These are phyloP conservation scores for Asteroscopus sphinx DNA, from an alignment of 2,888 invertebrate species.

Conservation along the genomic window DNA sequence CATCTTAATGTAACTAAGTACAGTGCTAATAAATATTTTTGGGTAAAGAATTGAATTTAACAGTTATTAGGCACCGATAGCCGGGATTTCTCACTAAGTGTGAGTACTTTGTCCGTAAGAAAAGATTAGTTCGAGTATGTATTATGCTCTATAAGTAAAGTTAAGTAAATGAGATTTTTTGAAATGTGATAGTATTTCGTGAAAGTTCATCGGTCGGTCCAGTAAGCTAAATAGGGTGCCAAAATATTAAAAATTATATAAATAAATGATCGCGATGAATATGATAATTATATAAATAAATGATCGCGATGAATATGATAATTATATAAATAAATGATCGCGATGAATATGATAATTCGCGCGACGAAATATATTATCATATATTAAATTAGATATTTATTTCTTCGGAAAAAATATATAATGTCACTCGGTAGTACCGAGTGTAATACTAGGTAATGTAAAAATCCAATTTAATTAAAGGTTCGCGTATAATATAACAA, in stretches of 20 bases:
- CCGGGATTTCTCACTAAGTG: slow-evolving; percentile 34
- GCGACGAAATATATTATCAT: slow-evolving; percentile 24
- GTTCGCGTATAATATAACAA: slow-evolving; percentile 6
- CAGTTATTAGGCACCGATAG: slow-evolving; percentile 41
- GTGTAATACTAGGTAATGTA: slow-evolving; percentile 4
- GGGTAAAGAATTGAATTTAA: slow-evolving; percentile 16
- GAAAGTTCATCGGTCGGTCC: slow-evolving; percentile 44
- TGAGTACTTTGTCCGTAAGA: slow-evolving; percentile 23
- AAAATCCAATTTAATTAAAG: background rate
- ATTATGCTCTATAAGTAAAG: slow-evolving; percentile 42
- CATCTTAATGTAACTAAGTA: background rate
- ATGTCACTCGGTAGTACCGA: slow-evolving; percentile 23
- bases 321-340: slow-evolving; percentile 29
- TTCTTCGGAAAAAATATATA: slow-evolving; percentile 22
- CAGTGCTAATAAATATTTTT: slow-evolving; percentile 2
- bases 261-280: slow-evolving; percentile 26
- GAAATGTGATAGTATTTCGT: slow-evolving; percentile 62
- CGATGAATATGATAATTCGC: slow-evolving; percentile 32
- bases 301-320: slow-evolving; percentile 24
- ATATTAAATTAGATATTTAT: slow-evolving; percentile 12
- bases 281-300: slow-evolving; percentile 34
- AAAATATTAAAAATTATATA: slow-evolving; percentile 47
- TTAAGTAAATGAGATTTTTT: slow-evolving; percentile 37
- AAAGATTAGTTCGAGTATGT: slow-evolving; percentile 35
- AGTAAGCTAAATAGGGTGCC: slow-evolving; percentile 58